A percentile compares a stretch with the other conserved stretches of the same genome.
These are phyloP conservation scores for Magallana angulata DNA, from an alignment of 1,140 invertebrate genomes.

Conservation along the genomic window DNA sequence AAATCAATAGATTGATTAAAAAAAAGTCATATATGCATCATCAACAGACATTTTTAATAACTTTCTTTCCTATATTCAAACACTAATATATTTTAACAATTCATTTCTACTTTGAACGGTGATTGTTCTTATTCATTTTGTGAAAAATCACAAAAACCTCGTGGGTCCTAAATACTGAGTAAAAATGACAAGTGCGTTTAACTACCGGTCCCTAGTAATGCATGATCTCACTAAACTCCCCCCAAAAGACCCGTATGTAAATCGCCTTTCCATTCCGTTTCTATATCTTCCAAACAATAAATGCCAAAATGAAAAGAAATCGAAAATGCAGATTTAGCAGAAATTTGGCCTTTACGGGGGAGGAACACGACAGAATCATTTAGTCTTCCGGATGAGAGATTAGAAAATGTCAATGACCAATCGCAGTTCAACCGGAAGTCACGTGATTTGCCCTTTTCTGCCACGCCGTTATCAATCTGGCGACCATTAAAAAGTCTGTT, in stretches of 20 bases:
- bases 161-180: no score
- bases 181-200: no score
- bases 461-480: background rate
- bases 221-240: background rate
- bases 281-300: background rate
- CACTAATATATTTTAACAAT: no score
- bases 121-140: no score
- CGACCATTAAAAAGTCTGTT: no score
- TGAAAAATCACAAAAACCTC: no score
- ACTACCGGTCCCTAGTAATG: no score
- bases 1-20: no score
- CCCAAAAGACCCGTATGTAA: constrained; percentile 15
- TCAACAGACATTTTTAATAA: no score
- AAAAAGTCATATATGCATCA: no score
- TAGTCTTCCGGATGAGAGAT: background rate
- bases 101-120: no score
- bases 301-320: background rate
- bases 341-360: background rate
- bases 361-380: background rate
- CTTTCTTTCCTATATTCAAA: no score
- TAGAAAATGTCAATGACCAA: constrained; percentile 20
- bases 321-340: background rate
- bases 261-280: background rate
- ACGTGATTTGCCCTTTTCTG: background rate
- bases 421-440: background rate